Evolutionary conservation across 1,140 invertebrate species (phyloP).

Genomic region (silkworm (Bombyx mori)): ASM3026992v2 NC_085116.1:4452501-4453000

Average conservation of each 20-base stretch:
- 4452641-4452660: slow-evolving; percentile 68
- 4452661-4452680: slow-evolving; percentile 85
- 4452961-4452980: slow-evolving; percentile 85
- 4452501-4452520: slow-evolving; percentile 95
- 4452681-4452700: slow-evolving; percentile 89
- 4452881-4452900: slow-evolving; percentile 89
- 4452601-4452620: slow-evolving; percentile 75
- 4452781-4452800: slow-evolving; percentile 86
- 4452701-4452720: slow-evolving; percentile 80
- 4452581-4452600: slow-evolving; percentile 89
- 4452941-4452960: slow-evolving; percentile 87
- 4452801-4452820: slow-evolving; percentile 91
- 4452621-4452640: slow-evolving; percentile 48
- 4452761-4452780: slow-evolving; percentile 85
- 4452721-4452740: slow-evolving; percentile 93
- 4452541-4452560: slow-evolving; percentile 96
- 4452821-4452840: slow-evolving; percentile 88
- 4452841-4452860: slow-evolving; percentile 89
- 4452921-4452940: slow-evolving; percentile 92
- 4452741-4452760: slow-evolving; percentile 94
- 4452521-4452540: slow-evolving; percentile 96
- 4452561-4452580: slow-evolving; percentile 82
- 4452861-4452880: slow-evolving; percentile 87
- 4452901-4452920: slow-evolving; percentile 97
- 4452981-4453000: slow-evolving; percentile 89